These are phyloP conservation scores for Papilio glaucus DNA, from an alignment of 1,140 invertebrate genomes.

Conservation along the genomic window DNA sequence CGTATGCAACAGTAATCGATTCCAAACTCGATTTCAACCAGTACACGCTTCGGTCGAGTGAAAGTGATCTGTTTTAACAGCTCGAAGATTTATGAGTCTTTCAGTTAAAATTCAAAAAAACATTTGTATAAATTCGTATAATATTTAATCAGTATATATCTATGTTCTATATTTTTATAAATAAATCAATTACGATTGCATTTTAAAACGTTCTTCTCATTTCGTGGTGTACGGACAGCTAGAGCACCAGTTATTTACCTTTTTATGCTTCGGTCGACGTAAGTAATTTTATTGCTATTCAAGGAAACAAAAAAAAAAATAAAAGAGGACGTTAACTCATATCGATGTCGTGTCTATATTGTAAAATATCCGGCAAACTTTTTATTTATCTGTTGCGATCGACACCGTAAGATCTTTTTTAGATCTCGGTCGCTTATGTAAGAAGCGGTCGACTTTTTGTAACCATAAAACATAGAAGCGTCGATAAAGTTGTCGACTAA, in stretches of 20 bases:
- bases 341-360: not conserved
- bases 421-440: conserved; percentile 30
- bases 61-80: conserved; percentile 73
- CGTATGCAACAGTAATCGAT: conserved; percentile 40
- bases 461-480: conserved; percentile 29
- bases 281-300: conserved; percentile 6
- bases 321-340: conserved; percentile 3
- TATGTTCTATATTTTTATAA: too few species aligned
- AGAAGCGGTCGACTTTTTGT: conserved; percentile 32
- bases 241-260: not conserved
- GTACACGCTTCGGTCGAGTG: conserved; percentile 55
- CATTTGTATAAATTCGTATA: not conserved
- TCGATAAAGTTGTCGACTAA: conserved; percentile 32
- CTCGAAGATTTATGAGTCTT: conserved; percentile 63
- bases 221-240: not conserved
- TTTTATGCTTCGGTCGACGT: not conserved
- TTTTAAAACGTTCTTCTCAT: too few species aligned
- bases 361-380: conserved; percentile 13
- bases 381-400: conserved; percentile 27
- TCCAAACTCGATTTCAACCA: conserved; percentile 62
- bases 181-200: too few species aligned
- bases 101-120: not conserved
- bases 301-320: not conserved
- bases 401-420: conserved; percentile 24
- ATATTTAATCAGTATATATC: too few species aligned